Base-by-base conservation (phyloP, 2,888 invertebrate genomes). In the Torymus auratus region DNA sequence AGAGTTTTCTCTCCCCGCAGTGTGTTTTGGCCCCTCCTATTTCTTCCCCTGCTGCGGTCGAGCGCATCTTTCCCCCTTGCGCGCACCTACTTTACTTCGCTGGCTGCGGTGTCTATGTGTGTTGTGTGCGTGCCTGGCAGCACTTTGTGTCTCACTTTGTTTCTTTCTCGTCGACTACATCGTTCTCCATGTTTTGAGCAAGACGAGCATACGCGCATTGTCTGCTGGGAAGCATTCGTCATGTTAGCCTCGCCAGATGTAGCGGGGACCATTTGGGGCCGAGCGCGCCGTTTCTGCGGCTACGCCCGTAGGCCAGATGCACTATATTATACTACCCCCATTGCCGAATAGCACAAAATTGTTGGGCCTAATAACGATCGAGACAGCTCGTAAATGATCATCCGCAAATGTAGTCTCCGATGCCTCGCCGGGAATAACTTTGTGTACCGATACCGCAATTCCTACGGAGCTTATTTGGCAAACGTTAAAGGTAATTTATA, bases 221-320 rank as follows among this genome's bases (percentile, higher is more conserved):
- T 84, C 84, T 81, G 76, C 64, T 71, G 84, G 82, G 83, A 78
- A 79, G 79, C 87, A 87, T 88, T 85, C 85, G 86, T 89, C 88
- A 88, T 88, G 83, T 85, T 61, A 84, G 82, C 83, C 81, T 84
- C 84, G 86, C 83, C 87, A 87, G 86, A 88, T 86, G 88, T 86
- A 85, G 75, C 84, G 58, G 50, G 41, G 68, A 83, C 84, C 85
- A 85, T 86, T 86, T 86, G 84, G 41, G 41, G 41, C 81, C 83
- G 78, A 81, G 61, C 13, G 41, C 41, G 5, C 41, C 2, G 41
- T 41, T 41, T 41, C 56, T 74, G 67, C 67, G 67, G 67, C 81
- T 82, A 41, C 41, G 41, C 75, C 41, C 73, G 75, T 81, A 61
- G 77, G 83, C 86, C 87, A 88, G 86, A 87, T 88, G 87, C 85